Base-by-base conservation (phyloP, 2,888 invertebrate species). In the Theristus sp. region DNA sequence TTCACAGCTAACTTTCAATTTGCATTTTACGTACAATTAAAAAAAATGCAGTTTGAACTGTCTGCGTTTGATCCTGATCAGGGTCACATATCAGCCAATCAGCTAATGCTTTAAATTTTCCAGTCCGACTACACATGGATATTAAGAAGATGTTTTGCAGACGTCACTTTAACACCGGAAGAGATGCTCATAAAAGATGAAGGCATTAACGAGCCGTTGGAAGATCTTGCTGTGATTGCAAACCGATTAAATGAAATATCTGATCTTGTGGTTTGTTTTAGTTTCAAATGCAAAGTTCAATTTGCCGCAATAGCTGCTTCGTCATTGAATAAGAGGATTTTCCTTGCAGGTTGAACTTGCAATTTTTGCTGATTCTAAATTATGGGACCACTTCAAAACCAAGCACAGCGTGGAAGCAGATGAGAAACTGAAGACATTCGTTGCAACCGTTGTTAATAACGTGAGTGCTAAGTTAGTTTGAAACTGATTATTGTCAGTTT, bases 371-470 rank as follows among this genome's bases (percentile, higher is more conserved):
- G 72, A 72, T 59, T 67, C 73, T 60, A 64, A 64, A 26, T 64
- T 72, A 25, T 72, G 73, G 73, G 60, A 67, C 46, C 71, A 72
- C 62, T 72, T 71, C 65, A 65, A 64, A 46, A 66, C 66, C 60
- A 69, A 68, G 60, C 68, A 73, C 60, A 71, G 70, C 25, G 65
- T 66, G 29, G 58, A 63, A 24, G 72, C 72, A 3, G 64, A 65
- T 58, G 60, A 62, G 30, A 65, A 67, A 53, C 65, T 68, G 57
- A 69, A 71, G 62, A 69, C 73, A 62, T 72, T 70, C 64, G 67
- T 70, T 10, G 54, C 70, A 54, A 72, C 72, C 26, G 68, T 73
- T 64, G 65, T 72, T 46, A 73, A 72, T 62, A 72, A 73, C 65
- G 62, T 62, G 22, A 46, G 62, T 49, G 27, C 6, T 54, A 27